A percentile compares a stretch with the other conserved stretches of the same genome.
phyloP scores from a whole-genome alignment of 1,140 invertebrate genomes.

The Charaxes varanes region DNA sequence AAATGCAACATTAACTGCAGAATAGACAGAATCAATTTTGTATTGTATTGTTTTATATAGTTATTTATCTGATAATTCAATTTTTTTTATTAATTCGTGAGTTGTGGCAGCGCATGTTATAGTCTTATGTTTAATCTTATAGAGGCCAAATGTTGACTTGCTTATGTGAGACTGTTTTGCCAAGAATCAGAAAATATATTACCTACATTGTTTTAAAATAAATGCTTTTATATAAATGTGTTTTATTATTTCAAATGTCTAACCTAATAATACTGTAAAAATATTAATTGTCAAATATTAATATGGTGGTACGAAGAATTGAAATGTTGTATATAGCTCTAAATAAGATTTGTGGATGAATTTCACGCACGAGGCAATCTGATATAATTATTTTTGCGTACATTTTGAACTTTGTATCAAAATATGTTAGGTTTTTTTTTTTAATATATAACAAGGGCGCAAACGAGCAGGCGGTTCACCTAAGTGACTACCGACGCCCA shows the following conservation, averaged over 20 bases:
- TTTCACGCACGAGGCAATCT: no score
- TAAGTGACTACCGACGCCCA: no score
- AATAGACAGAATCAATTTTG: constrained; percentile 55
- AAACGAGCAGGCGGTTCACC: no score
- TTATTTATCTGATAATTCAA: constrained; percentile 66
- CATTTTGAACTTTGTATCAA: no score
- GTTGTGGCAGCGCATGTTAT: constrained; percentile 70
- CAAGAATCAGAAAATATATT: constrained; percentile 74
- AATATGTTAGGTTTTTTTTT: no score
- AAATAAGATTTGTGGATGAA: no score
- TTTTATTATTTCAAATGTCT: constrained; percentile 18
- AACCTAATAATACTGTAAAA: background rate
- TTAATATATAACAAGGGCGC: no score
- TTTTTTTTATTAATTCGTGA: constrained; percentile 66
- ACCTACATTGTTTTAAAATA: constrained; percentile 75
- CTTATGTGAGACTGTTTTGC: constrained; percentile 74
- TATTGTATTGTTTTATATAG: constrained; percentile 60
- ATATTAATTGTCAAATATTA: no score
- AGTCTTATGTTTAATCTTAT: constrained; percentile 71
- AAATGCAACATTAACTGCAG: constrained; percentile 65
- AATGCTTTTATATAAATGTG: constrained; percentile 70
- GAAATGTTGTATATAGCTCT: no score
- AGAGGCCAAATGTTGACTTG: constrained; percentile 74
- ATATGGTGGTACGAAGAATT: no score
- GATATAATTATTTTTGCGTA: no score